A percentile compares a stretch with the other conserved stretches of the same genome.
Conservation (phyloP, 2,888 invertebrate species). For the Drosophila mulleri region DNA sequence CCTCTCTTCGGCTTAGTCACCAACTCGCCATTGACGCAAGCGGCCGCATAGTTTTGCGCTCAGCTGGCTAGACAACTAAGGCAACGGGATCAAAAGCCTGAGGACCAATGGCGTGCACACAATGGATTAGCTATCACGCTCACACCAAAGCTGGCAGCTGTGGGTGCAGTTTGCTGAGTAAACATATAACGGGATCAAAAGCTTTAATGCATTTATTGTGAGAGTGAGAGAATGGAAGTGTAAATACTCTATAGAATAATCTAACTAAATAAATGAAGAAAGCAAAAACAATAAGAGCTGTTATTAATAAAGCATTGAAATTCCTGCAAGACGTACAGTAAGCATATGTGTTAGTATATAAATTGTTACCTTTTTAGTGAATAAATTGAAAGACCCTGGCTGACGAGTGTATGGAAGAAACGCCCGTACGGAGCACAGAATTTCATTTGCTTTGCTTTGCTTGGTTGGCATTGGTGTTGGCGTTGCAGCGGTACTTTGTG, state of each 20-base stretch:
- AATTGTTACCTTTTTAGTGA: not conserved
- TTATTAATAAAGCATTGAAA: not conserved
- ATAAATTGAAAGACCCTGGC: not conserved
- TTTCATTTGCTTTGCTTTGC: slow-evolving; percentile 67
- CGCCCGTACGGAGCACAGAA: slow-evolving; percentile 57
- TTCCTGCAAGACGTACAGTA: no score
- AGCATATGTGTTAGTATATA: no score
- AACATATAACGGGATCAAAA: slow-evolving; percentile 9
- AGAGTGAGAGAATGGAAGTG: not conserved
- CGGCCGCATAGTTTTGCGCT: no score
- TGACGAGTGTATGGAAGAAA: slow-evolving; percentile 21
- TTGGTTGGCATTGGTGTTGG: slow-evolving; percentile 43
- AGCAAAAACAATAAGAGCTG: no score
- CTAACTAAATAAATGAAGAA: no score
- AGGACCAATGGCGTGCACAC: not conserved
- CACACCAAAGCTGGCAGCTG: not conserved
- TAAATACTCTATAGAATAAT: slow-evolving; percentile 1
- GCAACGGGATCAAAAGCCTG: slow-evolving; percentile 14
- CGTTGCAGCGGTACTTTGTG: slow-evolving; percentile 23
- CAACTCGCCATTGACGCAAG: not conserved
- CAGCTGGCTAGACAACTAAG: slow-evolving; percentile 6
- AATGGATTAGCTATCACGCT: not conserved
- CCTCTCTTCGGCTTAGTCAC: not conserved
- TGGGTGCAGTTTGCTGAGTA: not conserved
- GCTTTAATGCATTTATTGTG: not conserved